Percentiles rank a stretch among this genome's conserved stretches.
These are phyloP conservation scores for Lochmaea crataegi DNA, from an alignment of 2,888 invertebrate species.

Conservation along the genomic window DNA sequence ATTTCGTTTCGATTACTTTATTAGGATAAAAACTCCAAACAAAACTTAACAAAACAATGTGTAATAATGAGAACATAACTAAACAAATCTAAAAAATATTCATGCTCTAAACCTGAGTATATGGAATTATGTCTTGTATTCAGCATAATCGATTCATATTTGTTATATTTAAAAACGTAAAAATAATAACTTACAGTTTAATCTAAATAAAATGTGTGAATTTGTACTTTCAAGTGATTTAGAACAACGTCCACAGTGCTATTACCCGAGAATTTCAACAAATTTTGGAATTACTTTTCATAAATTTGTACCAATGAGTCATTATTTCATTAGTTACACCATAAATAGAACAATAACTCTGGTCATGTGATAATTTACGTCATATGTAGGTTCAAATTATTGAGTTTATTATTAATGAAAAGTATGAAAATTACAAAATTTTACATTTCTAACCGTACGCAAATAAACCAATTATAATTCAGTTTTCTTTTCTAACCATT, in stretches of 20 bases:
- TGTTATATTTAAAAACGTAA: background rate
- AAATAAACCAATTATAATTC: too few relatives aligned
- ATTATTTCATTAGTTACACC: too few relatives aligned
- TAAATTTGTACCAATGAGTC: too few relatives aligned
- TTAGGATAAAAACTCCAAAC: conserved; percentile 51
- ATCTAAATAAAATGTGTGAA: conserved; percentile 17
- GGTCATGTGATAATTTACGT: too few relatives aligned
- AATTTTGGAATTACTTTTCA: too few relatives aligned
- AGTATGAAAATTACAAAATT: too few relatives aligned
- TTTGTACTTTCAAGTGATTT: conserved; percentile 19
- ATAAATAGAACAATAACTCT: too few relatives aligned
- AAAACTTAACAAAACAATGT: conserved; percentile 52
- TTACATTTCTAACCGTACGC: too few relatives aligned
- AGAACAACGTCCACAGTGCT: background rate
- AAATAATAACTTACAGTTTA: conserved; percentile 2
- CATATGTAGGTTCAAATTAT: too few relatives aligned
- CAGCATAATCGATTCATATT: background rate
- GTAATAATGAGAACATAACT: conserved; percentile 43
- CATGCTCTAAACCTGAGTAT: conserved; percentile 31
- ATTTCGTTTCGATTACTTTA: conserved; percentile 44
- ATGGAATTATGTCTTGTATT: conserved; percentile 17
- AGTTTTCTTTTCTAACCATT: too few relatives aligned
- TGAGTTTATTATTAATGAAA: too few relatives aligned
- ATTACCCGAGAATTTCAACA: background rate
- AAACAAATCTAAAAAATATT: conserved; percentile 53